phyloP scores from a whole-genome alignment of 2,797 vertebrate genomes.

The Protonibea diacanthus region DNA sequence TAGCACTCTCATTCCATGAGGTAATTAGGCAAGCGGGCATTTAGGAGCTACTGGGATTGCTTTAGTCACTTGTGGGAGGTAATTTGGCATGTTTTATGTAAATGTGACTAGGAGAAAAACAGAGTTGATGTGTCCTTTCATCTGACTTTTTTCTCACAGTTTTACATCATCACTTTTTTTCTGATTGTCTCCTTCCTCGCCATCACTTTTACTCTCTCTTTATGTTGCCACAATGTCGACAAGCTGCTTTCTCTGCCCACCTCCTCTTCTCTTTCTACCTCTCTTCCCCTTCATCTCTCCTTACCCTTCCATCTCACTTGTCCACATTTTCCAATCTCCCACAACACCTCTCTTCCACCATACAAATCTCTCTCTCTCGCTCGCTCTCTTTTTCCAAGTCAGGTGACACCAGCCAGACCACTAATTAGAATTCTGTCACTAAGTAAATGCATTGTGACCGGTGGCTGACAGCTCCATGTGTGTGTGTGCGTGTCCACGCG shows the following conservation, averaged over 20 bases:
- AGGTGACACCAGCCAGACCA: constrained; percentile 92
- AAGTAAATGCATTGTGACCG: constrained; percentile 99
- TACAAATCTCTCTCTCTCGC: constrained; percentile 69
- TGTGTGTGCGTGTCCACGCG: constrained; percentile 83
- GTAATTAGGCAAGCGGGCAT: constrained; percentile 69
- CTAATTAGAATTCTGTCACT: constrained; percentile 99
- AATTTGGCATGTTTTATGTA: constrained; percentile 68
- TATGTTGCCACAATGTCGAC: constrained; percentile 17
- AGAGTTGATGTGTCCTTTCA: constrained; percentile 19
- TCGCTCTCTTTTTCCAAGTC: constrained; percentile 69
- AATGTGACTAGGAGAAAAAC: constrained; percentile 44
- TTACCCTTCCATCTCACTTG: constrained; percentile 64
- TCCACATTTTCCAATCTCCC: constrained; percentile 71
- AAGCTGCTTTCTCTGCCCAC: constrained; percentile 38
- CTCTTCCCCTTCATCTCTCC: constrained; percentile 63
- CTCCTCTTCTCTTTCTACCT: constrained; percentile 24
- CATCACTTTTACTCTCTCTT: constrained; percentile 33
- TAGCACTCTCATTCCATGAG: constrained; percentile 64
- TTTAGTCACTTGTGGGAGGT: constrained; percentile 59
- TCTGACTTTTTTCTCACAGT: constrained; percentile 13
- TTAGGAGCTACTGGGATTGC: constrained; percentile 46
- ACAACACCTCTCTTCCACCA: constrained; percentile 60
- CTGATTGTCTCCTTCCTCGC: constrained; percentile 11
- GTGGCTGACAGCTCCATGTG: constrained; percentile 94
- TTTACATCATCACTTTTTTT: constrained; percentile 10